phyloP scores from a whole-genome alignment of 2,888 invertebrate species.

The Acanthosepion pharaonis region DNA sequence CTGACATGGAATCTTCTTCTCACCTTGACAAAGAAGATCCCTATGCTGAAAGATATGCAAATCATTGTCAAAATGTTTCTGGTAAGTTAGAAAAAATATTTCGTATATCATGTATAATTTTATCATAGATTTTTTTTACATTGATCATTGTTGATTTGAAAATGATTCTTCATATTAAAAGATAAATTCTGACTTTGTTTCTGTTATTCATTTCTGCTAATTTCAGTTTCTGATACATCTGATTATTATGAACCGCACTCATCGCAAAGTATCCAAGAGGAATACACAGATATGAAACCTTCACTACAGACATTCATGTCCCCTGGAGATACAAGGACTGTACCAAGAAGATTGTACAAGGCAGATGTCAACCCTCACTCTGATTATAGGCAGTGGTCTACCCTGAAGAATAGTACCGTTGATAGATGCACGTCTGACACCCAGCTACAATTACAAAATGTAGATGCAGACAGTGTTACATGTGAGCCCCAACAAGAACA shows the following conservation, averaged over 20 bases:
- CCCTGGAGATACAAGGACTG: not conserved
- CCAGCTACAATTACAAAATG: not conserved
- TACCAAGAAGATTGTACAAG: not conserved
- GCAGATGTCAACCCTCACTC: not conserved
- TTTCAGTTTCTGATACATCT: not conserved
- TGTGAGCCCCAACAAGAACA: not conserved
- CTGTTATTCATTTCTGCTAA: no score
- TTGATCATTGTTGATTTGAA: no score
- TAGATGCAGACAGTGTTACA: not conserved
- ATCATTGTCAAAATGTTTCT: not conserved
- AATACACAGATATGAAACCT: not conserved
- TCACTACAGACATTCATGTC: not conserved
- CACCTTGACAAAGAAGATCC: not conserved
- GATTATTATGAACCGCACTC: not conserved
- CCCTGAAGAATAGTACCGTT: not conserved
- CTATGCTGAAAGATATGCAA: slow-evolving; percentile 12
- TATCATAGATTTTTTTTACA: no score
- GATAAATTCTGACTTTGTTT: no score
- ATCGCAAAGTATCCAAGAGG: not conserved
- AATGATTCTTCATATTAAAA: no score
- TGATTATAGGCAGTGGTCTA: not conserved
- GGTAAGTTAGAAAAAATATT: no score
- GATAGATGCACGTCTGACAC: not conserved
- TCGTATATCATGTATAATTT: no score
- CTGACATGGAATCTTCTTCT: not conserved